Percentiles rank a stretch among this genome's conserved stretches.
phyloP scores from a whole-genome alignment of 2,888 invertebrate genomes.

The Trachelus iudaicus region DNA sequence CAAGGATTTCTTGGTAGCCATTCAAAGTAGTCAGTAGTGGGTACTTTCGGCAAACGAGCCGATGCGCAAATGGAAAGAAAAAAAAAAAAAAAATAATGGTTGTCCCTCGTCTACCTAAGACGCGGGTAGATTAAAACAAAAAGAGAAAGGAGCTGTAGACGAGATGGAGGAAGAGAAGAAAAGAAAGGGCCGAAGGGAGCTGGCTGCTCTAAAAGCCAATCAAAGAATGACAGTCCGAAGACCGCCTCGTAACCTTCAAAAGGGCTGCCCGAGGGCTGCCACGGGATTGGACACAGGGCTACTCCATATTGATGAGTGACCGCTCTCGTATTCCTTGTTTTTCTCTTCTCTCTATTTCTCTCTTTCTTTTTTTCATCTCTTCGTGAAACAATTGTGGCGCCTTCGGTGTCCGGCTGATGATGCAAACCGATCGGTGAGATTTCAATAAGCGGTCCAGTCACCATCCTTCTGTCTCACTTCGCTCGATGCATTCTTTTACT shows the following conservation, averaged over 20 bases:
- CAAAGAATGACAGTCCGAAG: slow-evolving; percentile 63
- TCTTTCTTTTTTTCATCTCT: slow-evolving; percentile 29
- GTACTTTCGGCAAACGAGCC: slow-evolving; percentile 15
- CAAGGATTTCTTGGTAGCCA: neutral
- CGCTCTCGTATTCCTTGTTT: slow-evolving; percentile 33
- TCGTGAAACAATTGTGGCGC: slow-evolving; percentile 41
- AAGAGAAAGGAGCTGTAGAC: neutral
- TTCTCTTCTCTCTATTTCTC: slow-evolving; percentile 16
- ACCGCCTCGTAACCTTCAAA: slow-evolving; percentile 58
- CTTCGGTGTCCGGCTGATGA: slow-evolving; percentile 23
- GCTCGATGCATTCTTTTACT: neutral
- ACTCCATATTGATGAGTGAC: slow-evolving; percentile 63
- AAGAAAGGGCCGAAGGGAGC: slow-evolving; percentile 24
- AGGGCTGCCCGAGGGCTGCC: slow-evolving; percentile 60
- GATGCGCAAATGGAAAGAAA: slow-evolving; percentile 8
- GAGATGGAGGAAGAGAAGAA: slow-evolving; percentile 31
- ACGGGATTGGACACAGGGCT: slow-evolving; percentile 56
- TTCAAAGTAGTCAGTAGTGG: neutral
- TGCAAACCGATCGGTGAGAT: slow-evolving; percentile 27
- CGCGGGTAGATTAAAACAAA: slow-evolving; percentile 28
- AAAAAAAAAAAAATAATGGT: slow-evolving; percentile 1
- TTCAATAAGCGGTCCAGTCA: slow-evolving; percentile 35
- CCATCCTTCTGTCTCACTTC: neutral
- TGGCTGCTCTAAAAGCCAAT: slow-evolving; percentile 61
- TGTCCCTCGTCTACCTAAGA: slow-evolving; percentile 28